Base-by-base conservation (phyloP, 2,113 vertebrate species). In the Zonotrichia leucophrys region DNA sequence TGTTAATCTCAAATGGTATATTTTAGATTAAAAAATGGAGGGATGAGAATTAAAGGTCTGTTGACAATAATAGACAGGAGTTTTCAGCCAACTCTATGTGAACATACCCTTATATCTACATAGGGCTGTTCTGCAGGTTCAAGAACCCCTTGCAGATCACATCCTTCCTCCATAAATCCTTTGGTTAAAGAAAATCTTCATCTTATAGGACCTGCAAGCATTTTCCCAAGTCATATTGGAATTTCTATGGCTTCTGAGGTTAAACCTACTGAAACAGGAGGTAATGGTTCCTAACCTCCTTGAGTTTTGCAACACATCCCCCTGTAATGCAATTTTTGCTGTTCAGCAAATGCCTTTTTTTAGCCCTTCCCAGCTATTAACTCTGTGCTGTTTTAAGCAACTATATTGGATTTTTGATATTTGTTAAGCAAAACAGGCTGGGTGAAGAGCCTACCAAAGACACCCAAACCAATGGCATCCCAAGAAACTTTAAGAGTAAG, bases 181-280 rank as follows among this genome's bases (percentile, higher is more conserved):
- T 86, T 59, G 19, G 28, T 87, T 95, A 86, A 95, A 95, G 63
- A 80, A 60, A 83, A 63, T 60, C 64, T 91, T 94, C 30, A 75
- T 41, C 9, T 68, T 90, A 83, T 44, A 69, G n/a, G 41, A 87
- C n/a, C 46, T 88, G 55, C 22, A 87, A 86, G 17, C 30, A 70
- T 44, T 50, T 53, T 96, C 33, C 10, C 72, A 86, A 59, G 63
- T 50, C 8, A 77, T 42, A 14, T 50, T 33, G 74, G 55, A 80
- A 33, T 42, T 62, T 67, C 86, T 86, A 70, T 47, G 80, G 63
- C 64, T 85, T 81, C 25, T 80, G 64, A 49, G 56, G 5, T 75
- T 93, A 91, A 94, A 67, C 13, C 19, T 67, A 33, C 30, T 81
- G 80, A 92, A 87, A 49, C 16, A 77, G 31, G 47, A 59, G 41